Evolutionary conservation across 2,888 invertebrate species (phyloP), one percentile per base, ranked within the genome.

Genomic region (Xestia c-nigrum): DNA sequence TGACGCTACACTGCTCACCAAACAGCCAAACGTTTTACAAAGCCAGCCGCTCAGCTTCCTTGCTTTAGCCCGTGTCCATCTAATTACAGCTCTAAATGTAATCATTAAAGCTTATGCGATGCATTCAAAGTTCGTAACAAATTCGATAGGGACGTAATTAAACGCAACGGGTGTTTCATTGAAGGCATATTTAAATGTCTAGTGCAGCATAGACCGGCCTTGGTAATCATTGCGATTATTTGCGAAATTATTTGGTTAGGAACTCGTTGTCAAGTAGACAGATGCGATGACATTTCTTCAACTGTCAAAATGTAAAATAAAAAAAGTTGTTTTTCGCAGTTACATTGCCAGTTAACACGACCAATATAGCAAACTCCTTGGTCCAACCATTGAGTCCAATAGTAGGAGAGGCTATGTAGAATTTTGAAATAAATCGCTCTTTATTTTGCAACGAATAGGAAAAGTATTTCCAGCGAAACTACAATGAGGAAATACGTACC

Each of bases 231-330:
- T 46, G 43, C 19, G n/a, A 38, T 24, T n/a, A 31, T 16, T 50
- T 21, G 21, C 9, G 21, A 31, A 19, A 38, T 9, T 19, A 38
- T 2, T 40, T 46, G 21, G 14, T 1, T 46, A 16, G 4, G 38
- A 24, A 40, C 14, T 7, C 31, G 5, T 10, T 74, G 57, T 59
- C 72, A 69, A 70, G 16, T 50, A 31, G 71, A 70, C 55, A 69
- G 19, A 21, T 12, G 24, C n/a, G 5, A n/a, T 69, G 14, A n/a
- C 24, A 21, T 24, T 63, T 46, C 10, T 12, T 46, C 3, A 14
- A 21, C 19, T 55, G 24, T 76, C 64, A 64, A 76, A 19, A 46
- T 52, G 1, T 55, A 46, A 40, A 46, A 7, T 5, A 21, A 38
- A 10, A n/a, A 19, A 12, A 10, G 5, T 24, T 16, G 1, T 46